Evolutionary conservation across 2,113 vertebrate species (phyloP).

Genomic region (Thamnophis sirtalis): DNA sequence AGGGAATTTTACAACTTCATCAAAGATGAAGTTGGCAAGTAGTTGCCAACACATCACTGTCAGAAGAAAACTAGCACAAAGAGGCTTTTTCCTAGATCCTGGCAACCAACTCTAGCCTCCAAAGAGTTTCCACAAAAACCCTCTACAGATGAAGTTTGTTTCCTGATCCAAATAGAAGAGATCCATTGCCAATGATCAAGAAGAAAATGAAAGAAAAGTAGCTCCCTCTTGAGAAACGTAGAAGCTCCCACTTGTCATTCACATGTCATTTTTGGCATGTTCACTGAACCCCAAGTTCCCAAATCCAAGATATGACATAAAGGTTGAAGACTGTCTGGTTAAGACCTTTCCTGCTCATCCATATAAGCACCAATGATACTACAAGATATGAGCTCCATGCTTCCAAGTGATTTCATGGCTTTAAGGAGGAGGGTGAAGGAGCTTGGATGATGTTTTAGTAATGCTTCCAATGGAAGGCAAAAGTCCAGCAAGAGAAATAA

Average conservation of each 20-base stretch:
- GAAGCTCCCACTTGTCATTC: not conserved
- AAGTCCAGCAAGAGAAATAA: not conserved
- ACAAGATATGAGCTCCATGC: not conserved
- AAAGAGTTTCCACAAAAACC: not conserved
- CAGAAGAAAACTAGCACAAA: not conserved
- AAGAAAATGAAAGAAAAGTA: not conserved
- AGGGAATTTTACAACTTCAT: not conserved
- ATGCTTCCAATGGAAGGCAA: not conserved
- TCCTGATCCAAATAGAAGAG: not conserved
- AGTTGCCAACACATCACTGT: not conserved
- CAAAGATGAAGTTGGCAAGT: not conserved
- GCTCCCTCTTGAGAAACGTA: not conserved
- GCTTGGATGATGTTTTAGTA: not conserved
- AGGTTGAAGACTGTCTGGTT: not conserved
- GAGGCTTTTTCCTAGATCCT: not conserved
- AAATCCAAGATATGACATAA: not conserved
- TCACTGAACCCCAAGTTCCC: not conserved
- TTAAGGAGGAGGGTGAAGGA: not conserved
- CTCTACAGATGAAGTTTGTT: not conserved
- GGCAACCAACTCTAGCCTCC: not conserved
- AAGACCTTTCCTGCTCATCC: not conserved
- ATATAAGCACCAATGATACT: not conserved
- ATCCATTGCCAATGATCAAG: not conserved
- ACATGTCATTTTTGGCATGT: not conserved
- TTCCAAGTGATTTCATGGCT: not conserved